Evolutionary conservation across 2,113 vertebrate genomes (phyloP), one percentile per base, ranked within the genome.

Genomic region (Chunga burmeisteri): DNA sequence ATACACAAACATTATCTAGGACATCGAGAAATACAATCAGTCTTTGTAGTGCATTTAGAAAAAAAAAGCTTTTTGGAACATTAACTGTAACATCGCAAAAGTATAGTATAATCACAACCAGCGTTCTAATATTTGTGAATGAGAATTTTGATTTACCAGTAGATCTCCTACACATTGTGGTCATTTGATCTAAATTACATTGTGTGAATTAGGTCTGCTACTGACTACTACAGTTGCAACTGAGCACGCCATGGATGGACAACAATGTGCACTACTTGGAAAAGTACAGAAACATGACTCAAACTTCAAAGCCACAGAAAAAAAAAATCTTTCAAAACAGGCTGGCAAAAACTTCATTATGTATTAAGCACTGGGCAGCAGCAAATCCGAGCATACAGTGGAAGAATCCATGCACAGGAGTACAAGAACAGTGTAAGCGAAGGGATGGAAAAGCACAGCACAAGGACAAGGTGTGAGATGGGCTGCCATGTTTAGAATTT

Each of bases 341-440:
- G 32, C 49, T 61, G 70, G 58, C 32, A 59, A 56, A 66, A 66
- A 5, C 11, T 42, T 32, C 8, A 4, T 2, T 20, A 11, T 2
- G 11, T 16, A 25, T 19, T n/a, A 53, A 83, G 78, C 62, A 34
- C 25, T 6, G 46, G 89, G 59, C 50, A 72, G 81, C 1, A 4
- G 14, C 18, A 65, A 65, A 52, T 9, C 47, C 0, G 0, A 86
- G 63, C 25, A 7, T 1, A 11, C 3, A 18, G 18, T 2, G 50
- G 70, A 40, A 75, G 61, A 62, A 88, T 30, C 66, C 71, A 52
- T 0, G 1, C 1, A 16, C 36, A 53, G 18, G 71, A 52, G 38
- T 6, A 38, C 47, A 62, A 16, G 67, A 77, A 29, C 36, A 1
- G 0, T 6, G 22, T 10, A 10, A 58, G 82, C 9, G 3, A 17